Percentiles rank a stretch among this genome's conserved stretches.
phyloP scores from a whole-genome alignment of 2,888 invertebrate genomes.

The Ischnura elegans region DNA sequence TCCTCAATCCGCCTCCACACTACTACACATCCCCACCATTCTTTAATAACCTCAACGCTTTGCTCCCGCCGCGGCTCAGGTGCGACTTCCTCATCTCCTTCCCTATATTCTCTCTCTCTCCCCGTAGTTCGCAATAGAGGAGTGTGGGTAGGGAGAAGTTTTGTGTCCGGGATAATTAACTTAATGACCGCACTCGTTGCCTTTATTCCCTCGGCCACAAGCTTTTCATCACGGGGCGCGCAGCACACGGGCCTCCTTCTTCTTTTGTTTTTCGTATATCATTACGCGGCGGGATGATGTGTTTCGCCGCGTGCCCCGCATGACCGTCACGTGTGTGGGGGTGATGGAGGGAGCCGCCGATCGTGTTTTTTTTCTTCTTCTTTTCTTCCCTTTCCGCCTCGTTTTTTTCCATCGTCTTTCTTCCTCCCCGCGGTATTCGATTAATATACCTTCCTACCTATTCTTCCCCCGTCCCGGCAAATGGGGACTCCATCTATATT shows the following conservation, averaged over 20 bases:
- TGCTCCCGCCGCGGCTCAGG: conserved; percentile 46
- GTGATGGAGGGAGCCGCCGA: neutral
- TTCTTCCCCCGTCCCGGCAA: neutral
- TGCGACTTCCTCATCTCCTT: conserved; percentile 3
- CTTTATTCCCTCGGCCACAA: conserved; percentile 54
- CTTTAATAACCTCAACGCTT: neutral
- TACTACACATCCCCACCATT: neutral
- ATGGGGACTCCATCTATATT: conserved; percentile 50
- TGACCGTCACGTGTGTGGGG: conserved; percentile 60
- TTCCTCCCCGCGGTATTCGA: neutral
- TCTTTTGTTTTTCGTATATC: conserved; percentile 59
- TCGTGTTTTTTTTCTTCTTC: neutral
- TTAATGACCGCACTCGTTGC: conserved; percentile 65
- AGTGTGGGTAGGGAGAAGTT: neutral
- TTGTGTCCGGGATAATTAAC: conserved; percentile 61
- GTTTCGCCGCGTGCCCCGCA: conserved; percentile 58
- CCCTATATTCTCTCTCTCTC: neutral
- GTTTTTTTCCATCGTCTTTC: neutral
- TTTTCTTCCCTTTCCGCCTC: neutral
- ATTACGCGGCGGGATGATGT: conserved; percentile 53
- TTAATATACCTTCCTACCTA: neutral
- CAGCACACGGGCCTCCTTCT: neutral
- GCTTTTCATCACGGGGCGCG: conserved; percentile 61
- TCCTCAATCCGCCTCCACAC: neutral
- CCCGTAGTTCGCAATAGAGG: neutral